phyloP scores from a whole-genome alignment of 64 coral and sea anemone species.

The Dendrophyllia cribrosa region DNA sequence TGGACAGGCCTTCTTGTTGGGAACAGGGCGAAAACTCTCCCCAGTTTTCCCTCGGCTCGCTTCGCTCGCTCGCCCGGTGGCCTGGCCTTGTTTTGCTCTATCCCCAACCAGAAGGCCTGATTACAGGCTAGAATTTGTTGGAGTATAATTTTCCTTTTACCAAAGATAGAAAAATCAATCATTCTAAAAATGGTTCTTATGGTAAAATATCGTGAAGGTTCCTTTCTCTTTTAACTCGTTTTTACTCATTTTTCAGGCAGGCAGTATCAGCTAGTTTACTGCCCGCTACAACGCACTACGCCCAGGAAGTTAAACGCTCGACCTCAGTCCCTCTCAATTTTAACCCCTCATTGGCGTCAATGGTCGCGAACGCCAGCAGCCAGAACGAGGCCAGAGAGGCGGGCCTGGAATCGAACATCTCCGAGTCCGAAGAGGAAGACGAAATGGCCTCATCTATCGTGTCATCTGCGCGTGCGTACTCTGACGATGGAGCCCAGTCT shows the following conservation, averaged over 20 bases:
- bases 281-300: slow-evolving; percentile 20
- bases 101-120: too few relatives aligned
- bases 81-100: too few relatives aligned
- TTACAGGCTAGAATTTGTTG: too few relatives aligned
- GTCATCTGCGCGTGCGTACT: slow-evolving; percentile 96
- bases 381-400: slow-evolving; percentile 62
- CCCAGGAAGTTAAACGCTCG: slow-evolving; percentile 64
- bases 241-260: slow-evolving; percentile 51
- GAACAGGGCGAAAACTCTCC: too few relatives aligned
- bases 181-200: too few relatives aligned
- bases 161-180: too few relatives aligned
- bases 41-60: too few relatives aligned
- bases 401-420: slow-evolving; percentile 78
- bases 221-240: background rate
- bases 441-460: slow-evolving; percentile 79
- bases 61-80: too few relatives aligned
- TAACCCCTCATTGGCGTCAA: slow-evolving; percentile 78
- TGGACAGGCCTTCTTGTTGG: too few relatives aligned
- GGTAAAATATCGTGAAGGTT: too few relatives aligned
- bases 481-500: slow-evolving; percentile 64
- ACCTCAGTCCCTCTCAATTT: slow-evolving; percentile 81
- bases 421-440: slow-evolving; percentile 81
- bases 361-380: slow-evolving; percentile 88
- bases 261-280: slow-evolving; percentile 65
- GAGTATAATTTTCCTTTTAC: too few relatives aligned